These are phyloP conservation scores for Etheostoma perlongum DNA, from an alignment of 2,797 vertebrate species.

Conservation along the genomic window DNA sequence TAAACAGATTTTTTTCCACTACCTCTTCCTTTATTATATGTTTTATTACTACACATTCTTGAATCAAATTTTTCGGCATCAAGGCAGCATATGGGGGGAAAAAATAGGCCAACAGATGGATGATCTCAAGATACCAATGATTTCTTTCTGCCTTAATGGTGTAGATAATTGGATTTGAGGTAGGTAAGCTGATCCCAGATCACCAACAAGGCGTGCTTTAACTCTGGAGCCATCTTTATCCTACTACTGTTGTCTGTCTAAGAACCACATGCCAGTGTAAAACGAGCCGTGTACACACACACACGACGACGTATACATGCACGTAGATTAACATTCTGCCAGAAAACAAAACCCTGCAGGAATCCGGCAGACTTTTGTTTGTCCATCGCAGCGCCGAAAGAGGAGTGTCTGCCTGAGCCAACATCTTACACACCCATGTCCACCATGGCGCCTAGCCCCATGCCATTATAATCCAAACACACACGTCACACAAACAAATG, in stretches of 20 bases:
- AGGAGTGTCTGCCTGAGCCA: slow-evolving; percentile 74
- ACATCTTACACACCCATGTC: slow-evolving; percentile 65
- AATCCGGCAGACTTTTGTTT: slow-evolving; percentile 75
- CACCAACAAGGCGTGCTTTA: slow-evolving; percentile 66
- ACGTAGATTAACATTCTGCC: slow-evolving; percentile 28
- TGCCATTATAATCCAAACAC: slow-evolving; percentile 64
- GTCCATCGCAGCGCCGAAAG: slow-evolving; percentile 61
- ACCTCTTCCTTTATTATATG: slow-evolving; percentile 10
- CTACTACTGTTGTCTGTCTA: slow-evolving; percentile 71
- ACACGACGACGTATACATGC: slow-evolving; percentile 34
- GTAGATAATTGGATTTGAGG: slow-evolving; percentile 74
- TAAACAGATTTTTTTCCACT: background rate
- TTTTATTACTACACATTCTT: slow-evolving; percentile 22
- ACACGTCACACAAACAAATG: slow-evolving; percentile 68
- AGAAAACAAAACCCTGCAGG: slow-evolving; percentile 67
- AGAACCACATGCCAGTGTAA: slow-evolving; percentile 63
- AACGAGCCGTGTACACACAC: slow-evolving; percentile 28
- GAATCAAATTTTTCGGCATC: slow-evolving; percentile 24
- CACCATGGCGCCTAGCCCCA: slow-evolving; percentile 65
- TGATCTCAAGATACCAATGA: slow-evolving; percentile 35
- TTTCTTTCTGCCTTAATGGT: slow-evolving; percentile 61
- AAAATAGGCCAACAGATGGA: slow-evolving; percentile 61
- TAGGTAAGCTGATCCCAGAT: slow-evolving; percentile 73
- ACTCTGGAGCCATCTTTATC: slow-evolving; percentile 78
- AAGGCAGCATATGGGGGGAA: background rate